Evolutionary conservation across 2,113 vertebrate species (phyloP).

Genomic region (Peromyscus polionotus): DNA sequence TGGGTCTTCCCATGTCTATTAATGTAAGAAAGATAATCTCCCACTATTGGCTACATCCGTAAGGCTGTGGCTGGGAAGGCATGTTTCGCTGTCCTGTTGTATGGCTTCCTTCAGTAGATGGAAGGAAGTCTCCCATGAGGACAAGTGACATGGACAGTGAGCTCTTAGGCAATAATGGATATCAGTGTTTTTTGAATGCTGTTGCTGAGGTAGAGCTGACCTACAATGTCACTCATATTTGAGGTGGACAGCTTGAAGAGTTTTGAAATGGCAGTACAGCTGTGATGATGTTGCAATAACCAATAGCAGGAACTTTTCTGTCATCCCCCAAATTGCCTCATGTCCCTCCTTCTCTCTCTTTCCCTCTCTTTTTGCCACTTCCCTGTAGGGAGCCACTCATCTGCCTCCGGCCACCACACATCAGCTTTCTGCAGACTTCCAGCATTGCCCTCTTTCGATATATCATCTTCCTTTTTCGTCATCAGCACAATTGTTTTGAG

Average conservation of each 20-base stretch:
- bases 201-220: not conserved
- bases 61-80: not conserved
- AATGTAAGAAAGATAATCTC: not conserved
- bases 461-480: not conserved
- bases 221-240: not conserved
- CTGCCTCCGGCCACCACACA: not conserved
- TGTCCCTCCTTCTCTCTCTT: not conserved
- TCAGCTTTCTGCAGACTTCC: not conserved
- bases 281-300: not conserved
- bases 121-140: not conserved
- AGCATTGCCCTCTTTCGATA: not conserved
- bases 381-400: not conserved
- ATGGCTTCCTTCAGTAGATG: not conserved
- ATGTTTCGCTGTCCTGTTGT: too few relatives aligned
- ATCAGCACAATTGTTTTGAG: slow-evolving; percentile 20
- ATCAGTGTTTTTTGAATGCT: not conserved
- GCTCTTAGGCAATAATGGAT: not conserved
- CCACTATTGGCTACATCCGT: not conserved
- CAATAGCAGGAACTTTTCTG: not conserved
- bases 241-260: not conserved
- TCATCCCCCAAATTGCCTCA: not conserved
- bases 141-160: not conserved
- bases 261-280: not conserved
- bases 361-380: not conserved
- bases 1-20: too few relatives aligned